These are phyloP conservation scores for Lasioglossum lativentre DNA, from an alignment of 2,888 invertebrate genomes.

Conservation along the genomic window DNA sequence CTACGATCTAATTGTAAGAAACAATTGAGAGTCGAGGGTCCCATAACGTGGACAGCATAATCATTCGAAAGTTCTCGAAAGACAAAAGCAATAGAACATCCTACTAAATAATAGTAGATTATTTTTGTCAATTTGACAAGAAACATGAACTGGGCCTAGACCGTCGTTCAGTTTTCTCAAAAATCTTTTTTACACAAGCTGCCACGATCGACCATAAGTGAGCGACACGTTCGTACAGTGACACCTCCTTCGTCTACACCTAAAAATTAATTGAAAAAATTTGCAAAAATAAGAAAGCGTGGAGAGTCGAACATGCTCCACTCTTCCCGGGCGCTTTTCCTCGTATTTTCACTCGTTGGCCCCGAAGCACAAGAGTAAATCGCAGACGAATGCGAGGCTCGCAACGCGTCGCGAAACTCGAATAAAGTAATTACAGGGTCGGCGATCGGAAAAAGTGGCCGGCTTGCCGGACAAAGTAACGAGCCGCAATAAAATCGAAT, in stretches of 20 bases:
- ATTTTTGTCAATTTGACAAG: no score
- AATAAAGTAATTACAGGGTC: slow-evolving; percentile 65
- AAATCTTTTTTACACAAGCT: not conserved
- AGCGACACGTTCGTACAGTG: no score
- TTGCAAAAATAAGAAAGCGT: not conserved
- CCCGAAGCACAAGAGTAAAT: not conserved
- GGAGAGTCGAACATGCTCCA: not conserved
- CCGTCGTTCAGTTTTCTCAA: not conserved
- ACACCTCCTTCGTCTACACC: not conserved
- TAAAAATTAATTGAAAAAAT: not conserved
- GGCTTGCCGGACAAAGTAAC: slow-evolving; percentile 22
- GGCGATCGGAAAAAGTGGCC: slow-evolving; percentile 40
- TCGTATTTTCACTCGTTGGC: not conserved
- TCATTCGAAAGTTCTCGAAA: no score
- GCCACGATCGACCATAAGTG: no score
- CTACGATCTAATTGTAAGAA: no score
- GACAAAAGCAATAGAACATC: no score
- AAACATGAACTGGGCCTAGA: no score
- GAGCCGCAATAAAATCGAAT: slow-evolving; percentile 52
- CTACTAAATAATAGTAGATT: no score
- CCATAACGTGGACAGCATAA: no score
- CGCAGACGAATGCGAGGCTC: not conserved
- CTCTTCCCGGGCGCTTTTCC: not conserved
- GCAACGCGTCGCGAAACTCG: slow-evolving; percentile 24
- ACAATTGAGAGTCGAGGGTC: no score